Evolutionary conservation across 2,888 invertebrate species (phyloP).

Genomic region (Leucoptera coffeella): DNA sequence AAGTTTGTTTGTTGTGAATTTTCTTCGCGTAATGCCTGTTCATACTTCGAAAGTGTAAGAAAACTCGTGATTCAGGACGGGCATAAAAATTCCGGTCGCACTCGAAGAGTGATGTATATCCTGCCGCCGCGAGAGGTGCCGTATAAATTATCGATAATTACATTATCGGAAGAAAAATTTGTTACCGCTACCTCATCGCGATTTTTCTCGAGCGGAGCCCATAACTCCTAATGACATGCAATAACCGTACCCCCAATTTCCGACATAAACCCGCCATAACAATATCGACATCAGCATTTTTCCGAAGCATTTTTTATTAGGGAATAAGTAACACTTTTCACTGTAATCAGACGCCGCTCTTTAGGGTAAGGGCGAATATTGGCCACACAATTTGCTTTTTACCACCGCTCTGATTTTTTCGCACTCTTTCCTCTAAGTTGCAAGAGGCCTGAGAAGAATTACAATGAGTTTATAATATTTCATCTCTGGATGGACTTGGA

Average conservation of each 20-base stretch:
- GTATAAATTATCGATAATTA: constrained; percentile 52
- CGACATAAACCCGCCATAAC: constrained; percentile 52
- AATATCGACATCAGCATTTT: constrained; percentile 51
- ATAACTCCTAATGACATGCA: constrained; percentile 56
- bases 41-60: not conserved
- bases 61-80: not conserved
- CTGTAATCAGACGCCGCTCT: constrained; percentile 51
- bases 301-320: constrained; percentile 30
- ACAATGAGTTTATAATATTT: constrained; percentile 12
- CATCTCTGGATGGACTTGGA: too few relatives aligned
- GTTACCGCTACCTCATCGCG: constrained; percentile 25
- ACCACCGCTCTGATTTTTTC: constrained; percentile 40
- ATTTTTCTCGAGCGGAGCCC: constrained; percentile 35
- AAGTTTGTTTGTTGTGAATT: constrained; percentile 27
- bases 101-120: not conserved
- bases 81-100: not conserved
- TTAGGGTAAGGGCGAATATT: constrained; percentile 33
- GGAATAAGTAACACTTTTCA: constrained; percentile 49
- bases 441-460: constrained; percentile 21
- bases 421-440: constrained; percentile 21
- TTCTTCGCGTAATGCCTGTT: constrained; percentile 6
- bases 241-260: constrained; percentile 54
- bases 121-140: constrained; percentile 12
- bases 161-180: constrained; percentile 35
- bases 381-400: constrained; percentile 50